A percentile compares a stretch with the other conserved stretches of the same genome.
These are phyloP conservation scores for Tanytarsus gracilentus DNA, from an alignment of 2,888 invertebrate species.

Conservation along the genomic window DNA sequence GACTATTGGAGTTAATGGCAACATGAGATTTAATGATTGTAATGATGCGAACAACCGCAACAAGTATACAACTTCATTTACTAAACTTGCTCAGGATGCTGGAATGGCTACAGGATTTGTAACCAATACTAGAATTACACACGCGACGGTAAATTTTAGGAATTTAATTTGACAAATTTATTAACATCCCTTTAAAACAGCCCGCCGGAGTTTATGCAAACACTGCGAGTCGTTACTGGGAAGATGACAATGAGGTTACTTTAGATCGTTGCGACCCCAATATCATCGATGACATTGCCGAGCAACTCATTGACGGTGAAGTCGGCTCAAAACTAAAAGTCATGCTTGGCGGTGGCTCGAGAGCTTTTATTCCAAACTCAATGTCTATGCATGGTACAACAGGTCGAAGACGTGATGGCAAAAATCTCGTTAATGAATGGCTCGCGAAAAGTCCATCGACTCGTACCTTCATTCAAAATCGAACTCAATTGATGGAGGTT, in stretches of 20 bases:
- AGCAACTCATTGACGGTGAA: conserved; percentile 54
- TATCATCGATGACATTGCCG: conserved; percentile 59
- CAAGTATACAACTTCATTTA: conserved; percentile 55
- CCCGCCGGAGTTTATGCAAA: conserved; percentile 53
- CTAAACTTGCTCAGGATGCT: conserved; percentile 58
- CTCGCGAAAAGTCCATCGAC: conserved; percentile 38
- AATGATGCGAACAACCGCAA: conserved; percentile 45
- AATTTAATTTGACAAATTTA: conserved; percentile 48
- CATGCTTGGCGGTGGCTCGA: conserved; percentile 50
- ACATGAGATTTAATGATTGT: conserved; percentile 53
- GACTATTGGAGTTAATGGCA: conserved; percentile 59
- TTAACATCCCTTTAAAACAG: neutral
- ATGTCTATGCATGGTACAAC: conserved; percentile 46
- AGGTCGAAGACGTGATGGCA: conserved; percentile 48
- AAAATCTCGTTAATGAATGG: conserved; percentile 56
- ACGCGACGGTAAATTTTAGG: too few relatives aligned
- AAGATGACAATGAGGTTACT: conserved; percentile 50
- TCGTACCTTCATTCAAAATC: conserved; percentile 39
- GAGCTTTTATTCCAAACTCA: conserved; percentile 45
- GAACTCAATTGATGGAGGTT: conserved; percentile 35
- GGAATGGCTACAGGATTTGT: conserved; percentile 57
- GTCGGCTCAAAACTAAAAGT: conserved; percentile 63
- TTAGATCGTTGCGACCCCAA: conserved; percentile 41
- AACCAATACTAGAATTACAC: conserved; percentile 68
- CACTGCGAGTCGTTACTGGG: conserved; percentile 60